A percentile compares a stretch with the other conserved stretches of the same genome.
Evolutionary conservation across 2,113 vertebrate genomes (phyloP).

Genomic region (Lepisosteus osseus): DNA sequence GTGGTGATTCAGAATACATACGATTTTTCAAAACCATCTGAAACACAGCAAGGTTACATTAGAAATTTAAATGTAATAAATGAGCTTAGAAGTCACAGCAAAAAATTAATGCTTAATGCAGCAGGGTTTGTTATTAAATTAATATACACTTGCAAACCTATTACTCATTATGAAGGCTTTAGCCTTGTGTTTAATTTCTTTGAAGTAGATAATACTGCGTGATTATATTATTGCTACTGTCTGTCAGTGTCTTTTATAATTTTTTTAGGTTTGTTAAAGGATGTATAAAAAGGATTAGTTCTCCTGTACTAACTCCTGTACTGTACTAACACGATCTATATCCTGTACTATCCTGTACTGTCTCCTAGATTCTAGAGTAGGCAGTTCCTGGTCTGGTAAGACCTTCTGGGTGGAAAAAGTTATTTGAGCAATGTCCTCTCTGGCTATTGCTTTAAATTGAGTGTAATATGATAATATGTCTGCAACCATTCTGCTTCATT

Average conservation of each 20-base stretch:
- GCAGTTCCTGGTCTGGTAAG: no score
- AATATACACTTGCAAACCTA: conserved; percentile 56
- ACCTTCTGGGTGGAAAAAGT: no score
- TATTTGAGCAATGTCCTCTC: no score
- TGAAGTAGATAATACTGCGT: conserved; percentile 49
- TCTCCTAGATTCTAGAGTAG: no score
- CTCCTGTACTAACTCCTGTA: no score
- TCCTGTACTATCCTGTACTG: no score
- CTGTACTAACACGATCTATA: no score
- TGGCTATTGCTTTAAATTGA: no score
- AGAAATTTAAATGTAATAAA: conserved; percentile 44
- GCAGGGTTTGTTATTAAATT: conserved; percentile 52
- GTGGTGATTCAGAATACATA: conserved; percentile 23
- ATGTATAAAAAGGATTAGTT: neutral
- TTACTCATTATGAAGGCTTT: conserved; percentile 39
- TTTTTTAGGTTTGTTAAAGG: conserved; percentile 33
- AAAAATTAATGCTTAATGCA: conserved; percentile 45
- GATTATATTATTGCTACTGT: conserved; percentile 46
- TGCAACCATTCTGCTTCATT: no score
- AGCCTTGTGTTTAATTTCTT: conserved; percentile 45
- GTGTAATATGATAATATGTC: no score
- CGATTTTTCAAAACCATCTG: conserved; percentile 29
- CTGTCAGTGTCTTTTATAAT: conserved; percentile 40
- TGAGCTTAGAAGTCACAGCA: conserved; percentile 36
- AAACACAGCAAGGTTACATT: conserved; percentile 51